These are phyloP conservation scores for Mormyrus lacerda DNA, from an alignment of 2,113 vertebrate species.

Conservation along the genomic window DNA sequence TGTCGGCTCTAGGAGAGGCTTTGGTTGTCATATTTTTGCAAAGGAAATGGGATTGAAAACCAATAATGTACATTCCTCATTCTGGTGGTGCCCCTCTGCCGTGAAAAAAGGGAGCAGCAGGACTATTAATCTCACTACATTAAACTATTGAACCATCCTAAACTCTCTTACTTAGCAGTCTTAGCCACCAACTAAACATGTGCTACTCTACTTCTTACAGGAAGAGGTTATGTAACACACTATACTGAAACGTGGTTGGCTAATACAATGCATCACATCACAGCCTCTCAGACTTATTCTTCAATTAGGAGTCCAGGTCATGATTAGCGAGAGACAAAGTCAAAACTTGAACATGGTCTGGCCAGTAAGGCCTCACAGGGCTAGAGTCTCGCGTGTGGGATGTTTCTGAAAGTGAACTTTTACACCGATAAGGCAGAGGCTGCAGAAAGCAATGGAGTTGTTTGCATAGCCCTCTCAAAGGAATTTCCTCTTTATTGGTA, in stretches of 20 bases:
- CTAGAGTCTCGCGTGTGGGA: background rate
- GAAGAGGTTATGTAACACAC: background rate
- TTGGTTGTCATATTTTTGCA: background rate
- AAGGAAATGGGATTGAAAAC: background rate
- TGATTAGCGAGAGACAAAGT: background rate
- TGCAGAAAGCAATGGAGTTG: background rate
- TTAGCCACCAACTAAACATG: background rate
- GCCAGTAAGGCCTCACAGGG: background rate
- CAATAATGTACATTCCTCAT: background rate
- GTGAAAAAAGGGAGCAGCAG: background rate
- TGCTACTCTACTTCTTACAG: background rate
- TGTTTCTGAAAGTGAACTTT: background rate
- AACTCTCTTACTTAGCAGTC: background rate
- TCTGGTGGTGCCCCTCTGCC: background rate
- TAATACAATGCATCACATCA: background rate
- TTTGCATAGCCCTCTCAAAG: conserved; percentile 4
- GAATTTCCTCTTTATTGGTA: background rate
- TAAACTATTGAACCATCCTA: background rate
- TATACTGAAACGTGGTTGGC: background rate
- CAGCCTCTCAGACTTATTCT: background rate
- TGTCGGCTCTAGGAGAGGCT: no score
- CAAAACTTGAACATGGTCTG: background rate
- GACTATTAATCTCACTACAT: background rate
- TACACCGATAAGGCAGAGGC: background rate
- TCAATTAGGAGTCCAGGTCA: background rate